These are phyloP conservation scores for Hycleus phaleratus DNA, from an alignment of 1,140 invertebrate genomes.

Conservation along the genomic window DNA sequence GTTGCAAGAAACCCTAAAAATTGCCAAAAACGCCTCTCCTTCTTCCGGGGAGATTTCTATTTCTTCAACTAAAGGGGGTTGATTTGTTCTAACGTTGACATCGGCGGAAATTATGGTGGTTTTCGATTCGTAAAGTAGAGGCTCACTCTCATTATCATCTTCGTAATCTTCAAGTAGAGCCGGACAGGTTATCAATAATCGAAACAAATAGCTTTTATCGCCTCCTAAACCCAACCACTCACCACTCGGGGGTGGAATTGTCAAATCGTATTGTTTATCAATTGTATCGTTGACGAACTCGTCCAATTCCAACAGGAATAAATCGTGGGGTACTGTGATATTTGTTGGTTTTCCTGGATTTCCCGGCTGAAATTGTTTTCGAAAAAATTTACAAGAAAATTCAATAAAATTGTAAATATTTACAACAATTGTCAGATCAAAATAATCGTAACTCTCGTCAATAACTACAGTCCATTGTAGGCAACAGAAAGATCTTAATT, in stretches of 20 bases:
- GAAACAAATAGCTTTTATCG: slow-evolving; percentile 8
- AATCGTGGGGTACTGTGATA: slow-evolving; percentile 15
- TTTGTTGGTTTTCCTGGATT: slow-evolving; percentile 6
- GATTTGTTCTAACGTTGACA: slow-evolving; percentile 6
- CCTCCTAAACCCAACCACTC: slow-evolving; percentile 13
- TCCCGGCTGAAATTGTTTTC: slow-evolving; percentile 13
- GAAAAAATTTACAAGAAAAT: too few species aligned
- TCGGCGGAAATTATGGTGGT: not conserved
- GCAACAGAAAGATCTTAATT: slow-evolving; percentile 15
- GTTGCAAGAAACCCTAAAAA: not conserved
- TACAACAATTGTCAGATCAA: slow-evolving; percentile 6
- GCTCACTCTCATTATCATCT: slow-evolving; percentile 5
- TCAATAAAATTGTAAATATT: not conserved
- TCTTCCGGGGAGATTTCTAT: not conserved
- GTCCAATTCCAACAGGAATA: slow-evolving; percentile 20
- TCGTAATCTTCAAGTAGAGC: not conserved
- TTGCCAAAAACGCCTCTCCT: slow-evolving; percentile 6
- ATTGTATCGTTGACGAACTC: slow-evolving; percentile 12
- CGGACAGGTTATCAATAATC: slow-evolving; percentile 16
- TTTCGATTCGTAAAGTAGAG: not conserved
- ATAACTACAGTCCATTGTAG: slow-evolving; percentile 13
- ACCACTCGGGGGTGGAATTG: slow-evolving; percentile 9
- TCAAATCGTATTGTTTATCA: slow-evolving; percentile 13
- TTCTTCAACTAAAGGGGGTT: not conserved
- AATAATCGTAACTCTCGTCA: not conserved